Evolutionary conservation across 2,797 vertebrate species (phyloP).

Genomic region (Pachyuromys duprasi): DNA sequence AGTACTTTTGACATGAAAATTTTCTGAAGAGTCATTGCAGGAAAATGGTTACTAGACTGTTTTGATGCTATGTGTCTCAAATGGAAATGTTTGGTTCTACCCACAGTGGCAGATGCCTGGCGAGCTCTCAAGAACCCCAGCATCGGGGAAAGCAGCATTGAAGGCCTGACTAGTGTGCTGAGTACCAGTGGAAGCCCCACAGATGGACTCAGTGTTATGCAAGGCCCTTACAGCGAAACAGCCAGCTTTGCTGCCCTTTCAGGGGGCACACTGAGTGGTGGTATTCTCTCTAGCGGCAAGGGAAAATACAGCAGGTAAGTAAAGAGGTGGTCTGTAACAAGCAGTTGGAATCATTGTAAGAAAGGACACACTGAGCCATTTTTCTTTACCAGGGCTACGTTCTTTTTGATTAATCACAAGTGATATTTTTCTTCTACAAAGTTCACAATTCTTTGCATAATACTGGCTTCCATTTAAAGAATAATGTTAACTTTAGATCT

Average conservation of each 20-base stretch:
- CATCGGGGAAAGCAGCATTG: constrained; percentile 97
- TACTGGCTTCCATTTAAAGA: constrained; percentile 7
- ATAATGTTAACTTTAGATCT: constrained; percentile 41
- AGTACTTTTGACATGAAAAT: constrained; percentile 46
- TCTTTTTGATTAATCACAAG: background rate
- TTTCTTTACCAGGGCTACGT: constrained; percentile 5
- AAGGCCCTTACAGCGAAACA: constrained; percentile 91
- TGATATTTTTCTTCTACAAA: constrained; percentile 4
- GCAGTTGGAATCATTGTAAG: constrained; percentile 10
- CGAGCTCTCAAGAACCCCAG: constrained; percentile 98
- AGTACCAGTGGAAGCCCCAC: constrained; percentile 96
- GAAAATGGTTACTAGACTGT: constrained; percentile 28
- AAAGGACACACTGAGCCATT: constrained; percentile 35
- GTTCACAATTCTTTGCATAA: constrained; percentile 31
- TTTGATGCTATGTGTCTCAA: fast-evolving
- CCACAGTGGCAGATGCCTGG: constrained; percentile 95
- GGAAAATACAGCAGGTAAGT: constrained; percentile 96
- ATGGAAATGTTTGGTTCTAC: constrained; percentile 72
- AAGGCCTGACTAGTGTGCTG: constrained; percentile 95
- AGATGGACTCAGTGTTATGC: constrained; percentile 91
- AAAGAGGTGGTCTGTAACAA: constrained; percentile 15
- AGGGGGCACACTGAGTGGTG: constrained; percentile 90
- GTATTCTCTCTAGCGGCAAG: constrained; percentile 91
- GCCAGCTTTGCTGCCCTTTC: constrained; percentile 96
- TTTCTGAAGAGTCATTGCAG: constrained; percentile 34